Evolutionary conservation across 1,140 invertebrate species (phyloP), one percentile per base, ranked within the genome.

Genomic region (Pseudomyrmex concolor): DNA sequence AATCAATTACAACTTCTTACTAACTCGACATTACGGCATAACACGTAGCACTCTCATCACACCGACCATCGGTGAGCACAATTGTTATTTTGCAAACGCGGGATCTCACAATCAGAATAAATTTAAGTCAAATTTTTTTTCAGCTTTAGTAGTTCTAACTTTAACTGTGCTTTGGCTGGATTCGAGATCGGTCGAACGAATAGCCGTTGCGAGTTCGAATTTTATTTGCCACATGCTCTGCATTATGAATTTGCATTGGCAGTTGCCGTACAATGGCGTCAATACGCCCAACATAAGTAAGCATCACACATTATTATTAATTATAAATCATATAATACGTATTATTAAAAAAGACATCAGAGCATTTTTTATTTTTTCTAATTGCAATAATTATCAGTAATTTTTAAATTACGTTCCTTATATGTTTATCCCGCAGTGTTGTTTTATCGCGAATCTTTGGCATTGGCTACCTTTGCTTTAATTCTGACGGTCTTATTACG

Each of bases 111-210:
- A 10, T 48, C 5, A 51, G 25, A 1, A 10, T 48, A 45, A 54
- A 51, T 0, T 2, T 25, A 2, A 17, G 43, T 12, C 12, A 57
- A 71, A 62, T 60, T 1, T 4, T 19, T 67, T 67, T 89, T 68
- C 82, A 95, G 95, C 93, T 63, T 84, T 95, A 48, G 92, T 94
- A 67, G 48, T 94, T 7, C 74, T 95, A 19, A 95, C 94, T 5
- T 73, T 95, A 43, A 92, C 92, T 8, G 92, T 94, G 7, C 74
- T 95, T 50, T 94, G 93, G 91, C 82, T 95, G 77, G 92, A 94
- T 72, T 91, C 93, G 2, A 81, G 89, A 34, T 92, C 93, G 7
- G 77, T 84, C 2, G 94, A 95, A 84, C 87, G 95, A 76, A 84
- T 94, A 2, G 88, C 91, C 0, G 55, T 95, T 0, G 93, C 93